Base-by-base conservation (phyloP, 2,888 invertebrate species). In the Actias luna region DNA sequence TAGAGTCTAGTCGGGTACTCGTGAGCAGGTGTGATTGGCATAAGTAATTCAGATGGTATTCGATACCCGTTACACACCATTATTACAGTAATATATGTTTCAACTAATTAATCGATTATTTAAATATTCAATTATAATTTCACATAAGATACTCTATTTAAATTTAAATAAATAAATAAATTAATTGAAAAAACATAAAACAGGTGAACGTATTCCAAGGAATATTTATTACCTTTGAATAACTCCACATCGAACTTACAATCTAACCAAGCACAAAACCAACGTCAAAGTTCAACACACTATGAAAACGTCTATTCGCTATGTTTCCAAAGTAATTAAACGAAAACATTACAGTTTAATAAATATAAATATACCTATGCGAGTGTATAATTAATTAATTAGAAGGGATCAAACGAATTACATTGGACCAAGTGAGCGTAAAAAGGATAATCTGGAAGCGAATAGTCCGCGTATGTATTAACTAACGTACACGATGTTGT, bases 371-470 rank as follows among this genome's bases (percentile, higher is more conserved):
- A 36, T 50, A 59, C 31, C 22, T 62, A 33, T 33, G 29, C 39
- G 39, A 22, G 52, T 55, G 29, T 29, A 59, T 59, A 63, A 63
- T 63, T 59, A 55, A 63, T 60, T 60, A 55, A 63, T 63, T 63
- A 63, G 39, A 59, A 29, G 59, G 63, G 63, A 59, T 63, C 63
- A 63, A 63, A 63, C 59, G 63, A 59, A 63, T 59, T 59, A 59
- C 39, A 59, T 59, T 55, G 52, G 31, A 22, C 52, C 63, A 55
- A 63, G 59, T 55, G 59, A 59, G 63, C 63, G 59, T 59, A 59
- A 63, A 63, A 63, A 59, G 63, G 63, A 59, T 63, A 59, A 63
- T 63, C 59, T 59, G 39, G n/a, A 29, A 60, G 55, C 59, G 29
- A 59, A 35, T 29, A 10, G 36, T 16, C 14, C 42, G 14, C 7